Evolutionary conservation across 2,113 vertebrate genomes (phyloP), one percentile per base, ranked within the genome.

Genomic region (Cryptotis parvus): DNA sequence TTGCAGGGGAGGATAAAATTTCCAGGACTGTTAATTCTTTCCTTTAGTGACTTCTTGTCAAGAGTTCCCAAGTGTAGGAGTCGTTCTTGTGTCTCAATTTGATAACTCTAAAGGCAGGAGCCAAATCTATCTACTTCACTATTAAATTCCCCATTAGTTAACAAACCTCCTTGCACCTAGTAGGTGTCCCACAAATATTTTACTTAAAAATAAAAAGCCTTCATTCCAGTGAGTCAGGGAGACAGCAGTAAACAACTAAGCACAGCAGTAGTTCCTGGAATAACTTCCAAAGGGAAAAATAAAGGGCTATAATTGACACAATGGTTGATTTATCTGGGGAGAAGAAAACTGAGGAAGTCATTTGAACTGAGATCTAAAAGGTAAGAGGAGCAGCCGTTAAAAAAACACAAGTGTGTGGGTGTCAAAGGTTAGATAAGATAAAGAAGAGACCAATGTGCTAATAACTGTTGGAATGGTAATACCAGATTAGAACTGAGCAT

Each of bases 331-430:
- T n/a, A n/a, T n/a, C 85, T 65, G 16, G 29, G 24, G 29, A 63
- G 37, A 80, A 31, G 41, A 82, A 68, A 78, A n/a, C 31, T 33
- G 20, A 61, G 33, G 43, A 90, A 83, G 45, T 63, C 72, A 66
- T 68, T 66, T 61, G 43, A 90, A 82, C 86, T 80, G n/a, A 79
- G 75, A 41, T 31, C 31, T 80, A 63, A 80, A 73, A 55, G 45
- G 24, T 69, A 58, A 76, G 73, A 37, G 26, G 16, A 85, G 52
- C 11, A 66, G 70, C 26, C 43, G 20, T 78, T 79, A 72, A 61
- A 43, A 74, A 7, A 35, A 66, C n/a, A n/a, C n/a, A n/a, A n/a
- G n/a, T n/a, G n/a, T n/a, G n/a, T n/a, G n/a, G n/a, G n/a, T n/a
- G n/a, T n/a, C n/a, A n/a, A n/a, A n/a, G n/a, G n/a, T n/a, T n/a